Base-by-base conservation (phyloP, 92 coral and sea anemone species). In the Desmophyllum pertusum region DNA sequence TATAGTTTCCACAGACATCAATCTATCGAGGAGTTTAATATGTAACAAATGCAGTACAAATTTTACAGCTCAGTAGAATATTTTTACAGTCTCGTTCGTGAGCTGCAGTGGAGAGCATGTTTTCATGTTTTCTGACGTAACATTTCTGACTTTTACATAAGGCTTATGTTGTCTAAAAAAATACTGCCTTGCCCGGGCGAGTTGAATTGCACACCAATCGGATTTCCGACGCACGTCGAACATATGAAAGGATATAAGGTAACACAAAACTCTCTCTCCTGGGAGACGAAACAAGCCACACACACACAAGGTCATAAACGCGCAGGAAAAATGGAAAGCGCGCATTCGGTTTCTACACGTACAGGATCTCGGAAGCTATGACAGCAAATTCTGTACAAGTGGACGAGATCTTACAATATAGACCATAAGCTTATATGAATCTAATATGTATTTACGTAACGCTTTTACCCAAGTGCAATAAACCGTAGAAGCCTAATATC, bases 121-220 rank as follows among this genome's bases (percentile, higher is more conserved):
- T n/a, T n/a, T n/a, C n/a, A n/a, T 67, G 73, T 67, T 67, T 67
- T 36, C 43, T 67, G 40, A 38, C 6, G 73, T 6, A 67, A 38
- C 25, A 36, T 21, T 19, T 30, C 35, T 67, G 73, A 4, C 25
- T 18, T 66, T 37, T 13, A 38, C 76, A 8, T n/a, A n/a, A n/a
- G n/a, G n/a, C n/a, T n/a, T n/a, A n/a, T 80, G 83, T 79, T 79
- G 35, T 43, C 27, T 65, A 42, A 4, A 15, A 64, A 31, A 64
- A 79, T 71, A 43, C 13, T 19, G n/a, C 69, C 50, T 17, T 70
- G 84, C 76, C 84, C 37, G 67, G 53, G 67, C 84, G 72, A 69
- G 76, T 51, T 35, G 23, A 52, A 48, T 68, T 64, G n/a, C 45
- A 79, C 15, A 61, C 74, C 40, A 80, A 70, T 48, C 50, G 48